These are phyloP conservation scores for Scolanthus callimorphus DNA, from an alignment of 92 coral and sea anemone species.

Conservation along the genomic window DNA sequence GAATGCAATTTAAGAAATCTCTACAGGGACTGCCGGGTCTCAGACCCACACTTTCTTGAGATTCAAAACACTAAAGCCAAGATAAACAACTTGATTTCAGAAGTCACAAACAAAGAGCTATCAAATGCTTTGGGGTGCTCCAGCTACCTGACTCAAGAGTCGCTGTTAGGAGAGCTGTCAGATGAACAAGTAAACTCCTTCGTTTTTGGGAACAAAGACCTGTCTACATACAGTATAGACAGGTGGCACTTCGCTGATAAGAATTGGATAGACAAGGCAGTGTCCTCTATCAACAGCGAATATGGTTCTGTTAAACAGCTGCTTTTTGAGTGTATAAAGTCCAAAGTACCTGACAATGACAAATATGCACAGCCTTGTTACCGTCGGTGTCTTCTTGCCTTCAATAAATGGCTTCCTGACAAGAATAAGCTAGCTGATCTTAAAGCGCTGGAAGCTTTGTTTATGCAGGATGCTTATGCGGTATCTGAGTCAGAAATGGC, in stretches of 20 bases:
- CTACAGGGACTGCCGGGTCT: slow-evolving; percentile 1
- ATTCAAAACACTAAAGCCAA: neutral
- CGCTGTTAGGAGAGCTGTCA: neutral
- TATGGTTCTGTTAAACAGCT: too few relatives aligned
- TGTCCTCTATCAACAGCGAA: too few relatives aligned
- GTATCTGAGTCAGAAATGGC: too few relatives aligned
- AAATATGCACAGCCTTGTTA: too few relatives aligned
- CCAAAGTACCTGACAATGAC: too few relatives aligned
- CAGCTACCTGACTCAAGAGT: neutral
- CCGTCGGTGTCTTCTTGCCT: too few relatives aligned
- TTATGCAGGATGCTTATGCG: too few relatives aligned
- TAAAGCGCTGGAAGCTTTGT: neutral
- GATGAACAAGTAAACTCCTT: neutral
- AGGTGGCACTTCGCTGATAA: too few relatives aligned
- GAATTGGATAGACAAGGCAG: too few relatives aligned
- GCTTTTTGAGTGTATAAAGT: too few relatives aligned
- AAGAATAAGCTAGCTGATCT: neutral
- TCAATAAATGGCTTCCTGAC: slow-evolving; percentile 5
- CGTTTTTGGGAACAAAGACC: too few relatives aligned
- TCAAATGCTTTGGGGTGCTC: neutral
- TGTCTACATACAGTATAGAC: too few relatives aligned
- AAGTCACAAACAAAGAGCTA: neutral
- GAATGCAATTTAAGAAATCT: slow-evolving; percentile 9
- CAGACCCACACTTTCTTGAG: slow-evolving; percentile 4
- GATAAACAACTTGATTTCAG: neutral